Conservation (phyloP, 2,888 invertebrate genomes). For the Zaprionus obscuricornis region DNA sequence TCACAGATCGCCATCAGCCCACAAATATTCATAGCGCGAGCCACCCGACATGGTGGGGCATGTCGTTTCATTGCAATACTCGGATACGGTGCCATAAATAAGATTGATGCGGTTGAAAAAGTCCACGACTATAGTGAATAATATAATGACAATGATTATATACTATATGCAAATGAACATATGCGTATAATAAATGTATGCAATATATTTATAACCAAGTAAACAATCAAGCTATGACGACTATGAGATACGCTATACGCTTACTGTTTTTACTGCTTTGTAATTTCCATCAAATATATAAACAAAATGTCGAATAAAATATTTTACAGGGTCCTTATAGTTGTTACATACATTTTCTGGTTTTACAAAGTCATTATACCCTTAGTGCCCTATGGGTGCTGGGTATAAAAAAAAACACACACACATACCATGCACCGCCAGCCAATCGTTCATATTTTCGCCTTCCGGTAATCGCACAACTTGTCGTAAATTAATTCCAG, state of each 20-base stretch:
- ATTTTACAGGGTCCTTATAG: too few relatives aligned
- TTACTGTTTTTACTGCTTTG: too few relatives aligned
- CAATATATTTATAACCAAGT: not conserved
- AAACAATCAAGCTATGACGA: not conserved
- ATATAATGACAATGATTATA: constrained; percentile 2
- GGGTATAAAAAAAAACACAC: not conserved
- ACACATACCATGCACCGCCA: constrained; percentile 91
- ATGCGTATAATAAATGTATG: not conserved
- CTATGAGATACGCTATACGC: too few relatives aligned
- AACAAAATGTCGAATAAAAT: too few relatives aligned
- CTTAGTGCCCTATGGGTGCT: constrained; percentile 45
- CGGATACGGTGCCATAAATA: constrained; percentile 94
- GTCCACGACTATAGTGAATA: constrained; percentile 89
- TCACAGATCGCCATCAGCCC: constrained; percentile 92
- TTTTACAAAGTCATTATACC: too few relatives aligned
- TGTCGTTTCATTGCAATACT: constrained; percentile 91
- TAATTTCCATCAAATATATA: too few relatives aligned
- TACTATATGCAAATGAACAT: not conserved
- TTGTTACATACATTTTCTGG: not conserved
- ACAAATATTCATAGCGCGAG: constrained; percentile 93
- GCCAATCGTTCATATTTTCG: constrained; percentile 95
- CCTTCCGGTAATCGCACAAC: constrained; percentile 92
- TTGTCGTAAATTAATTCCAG: constrained; percentile 92
- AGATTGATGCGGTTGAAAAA: constrained; percentile 97
- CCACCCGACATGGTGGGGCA: constrained; percentile 97